phyloP scores from a whole-genome alignment of 2,888 invertebrate species.

The Stenodema calcarata region DNA sequence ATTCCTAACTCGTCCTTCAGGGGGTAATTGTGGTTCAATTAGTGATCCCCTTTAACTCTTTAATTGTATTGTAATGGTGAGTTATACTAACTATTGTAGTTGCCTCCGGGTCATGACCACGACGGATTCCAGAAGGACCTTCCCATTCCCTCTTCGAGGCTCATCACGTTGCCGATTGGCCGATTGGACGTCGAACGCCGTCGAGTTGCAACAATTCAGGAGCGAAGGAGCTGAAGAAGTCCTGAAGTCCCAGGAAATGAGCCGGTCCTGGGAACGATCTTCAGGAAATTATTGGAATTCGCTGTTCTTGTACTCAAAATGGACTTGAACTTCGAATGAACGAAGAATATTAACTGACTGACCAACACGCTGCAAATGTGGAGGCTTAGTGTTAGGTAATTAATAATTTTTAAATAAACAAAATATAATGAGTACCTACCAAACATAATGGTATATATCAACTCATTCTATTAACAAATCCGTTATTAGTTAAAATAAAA shows the following conservation, averaged over 20 bases:
- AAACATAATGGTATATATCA: too few species aligned
- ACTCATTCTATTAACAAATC: too few species aligned
- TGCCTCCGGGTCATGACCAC: not conserved
- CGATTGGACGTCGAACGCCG: not conserved
- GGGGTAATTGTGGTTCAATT: not conserved
- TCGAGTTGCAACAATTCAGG: not conserved
- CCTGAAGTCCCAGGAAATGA: not conserved
- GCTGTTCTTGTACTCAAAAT: not conserved
- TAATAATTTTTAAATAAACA: too few species aligned
- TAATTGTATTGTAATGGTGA: conserved; percentile 2
- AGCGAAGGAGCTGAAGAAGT: not conserved
- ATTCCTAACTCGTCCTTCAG: not conserved
- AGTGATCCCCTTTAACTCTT: not conserved
- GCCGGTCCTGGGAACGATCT: not conserved
- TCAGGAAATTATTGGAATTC: not conserved
- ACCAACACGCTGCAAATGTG: too few species aligned
- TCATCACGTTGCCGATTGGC: not conserved
- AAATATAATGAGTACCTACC: too few species aligned
- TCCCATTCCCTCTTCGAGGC: not conserved
- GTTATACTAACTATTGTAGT: not conserved
- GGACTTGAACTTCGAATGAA: too few species aligned
- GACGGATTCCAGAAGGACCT: not conserved
- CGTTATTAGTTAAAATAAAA: too few species aligned
- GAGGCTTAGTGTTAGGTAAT: too few species aligned
- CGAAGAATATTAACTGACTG: too few species aligned